A percentile compares a stretch with the other conserved stretches of the same genome.
phyloP scores from a whole-genome alignment of 2,888 invertebrate species.

The Drosophila trichaetosa region DNA sequence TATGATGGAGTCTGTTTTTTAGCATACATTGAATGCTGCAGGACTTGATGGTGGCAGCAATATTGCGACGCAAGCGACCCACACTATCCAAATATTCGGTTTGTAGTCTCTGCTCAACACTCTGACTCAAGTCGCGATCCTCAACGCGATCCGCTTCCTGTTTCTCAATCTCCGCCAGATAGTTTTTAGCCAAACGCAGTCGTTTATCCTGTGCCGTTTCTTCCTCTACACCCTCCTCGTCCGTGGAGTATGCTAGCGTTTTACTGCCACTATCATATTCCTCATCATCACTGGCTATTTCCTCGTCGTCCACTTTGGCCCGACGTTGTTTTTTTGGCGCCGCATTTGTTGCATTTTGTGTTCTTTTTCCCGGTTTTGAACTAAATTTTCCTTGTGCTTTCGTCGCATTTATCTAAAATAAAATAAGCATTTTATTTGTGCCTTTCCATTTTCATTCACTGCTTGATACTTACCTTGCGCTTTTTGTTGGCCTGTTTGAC shows the following conservation, averaged over 20 bases:
- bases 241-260: slow-evolving; percentile 72
- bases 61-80: slow-evolving; percentile 90
- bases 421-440: neutral
- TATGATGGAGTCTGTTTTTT: slow-evolving; percentile 91
- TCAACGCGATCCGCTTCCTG: slow-evolving; percentile 91
- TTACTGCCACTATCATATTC: slow-evolving; percentile 85
- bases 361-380: slow-evolving; percentile 46
- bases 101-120: slow-evolving; percentile 89
- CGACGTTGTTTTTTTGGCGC: slow-evolving; percentile 82
- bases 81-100: slow-evolving; percentile 94
- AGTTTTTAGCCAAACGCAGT: slow-evolving; percentile 94
- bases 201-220: slow-evolving; percentile 97
- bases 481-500: slow-evolving; percentile 86
- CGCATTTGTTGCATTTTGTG: slow-evolving; percentile 56
- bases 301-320: slow-evolving; percentile 86
- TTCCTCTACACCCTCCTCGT: slow-evolving; percentile 81
- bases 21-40: slow-evolving; percentile 86
- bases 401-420: slow-evolving; percentile 28
- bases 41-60: slow-evolving; percentile 88
- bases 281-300: slow-evolving; percentile 89
- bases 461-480: slow-evolving; percentile 84
- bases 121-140: slow-evolving; percentile 87
- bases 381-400: slow-evolving; percentile 31
- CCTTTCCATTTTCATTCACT: neutral
- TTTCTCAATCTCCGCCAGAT: slow-evolving; percentile 93